phyloP scores from a whole-genome alignment of 2,797 vertebrate genomes.

The Eulemur rubriventer region DNA sequence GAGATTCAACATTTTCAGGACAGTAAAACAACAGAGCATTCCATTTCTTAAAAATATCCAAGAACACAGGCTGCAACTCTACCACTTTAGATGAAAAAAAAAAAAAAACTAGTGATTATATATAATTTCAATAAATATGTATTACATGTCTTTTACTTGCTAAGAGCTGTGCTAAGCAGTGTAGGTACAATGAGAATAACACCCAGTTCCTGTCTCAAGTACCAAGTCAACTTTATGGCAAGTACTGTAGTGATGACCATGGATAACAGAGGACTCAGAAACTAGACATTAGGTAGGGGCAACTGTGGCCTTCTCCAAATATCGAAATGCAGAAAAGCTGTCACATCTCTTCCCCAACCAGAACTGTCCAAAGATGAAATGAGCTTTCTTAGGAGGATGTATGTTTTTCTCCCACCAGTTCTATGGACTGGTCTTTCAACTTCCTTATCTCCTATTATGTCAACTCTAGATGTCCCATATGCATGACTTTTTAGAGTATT shows the following conservation, averaged over 20 bases:
- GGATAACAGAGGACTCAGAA: not conserved
- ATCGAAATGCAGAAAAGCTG: not conserved
- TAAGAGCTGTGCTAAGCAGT: not conserved
- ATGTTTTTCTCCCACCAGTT: not conserved
- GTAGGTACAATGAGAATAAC: not conserved
- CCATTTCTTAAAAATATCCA: not conserved
- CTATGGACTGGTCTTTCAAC: not conserved
- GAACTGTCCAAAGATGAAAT: not conserved
- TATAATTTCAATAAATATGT: not conserved
- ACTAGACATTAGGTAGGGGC: too few relatives aligned
- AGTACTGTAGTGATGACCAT: rapidly evolving
- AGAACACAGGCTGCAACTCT: not conserved
- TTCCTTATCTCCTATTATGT: not conserved
- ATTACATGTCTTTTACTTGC: not conserved
- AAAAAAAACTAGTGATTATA: not conserved
- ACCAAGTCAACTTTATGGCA: too few relatives aligned
- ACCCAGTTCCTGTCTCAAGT: too few relatives aligned
- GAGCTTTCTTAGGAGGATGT: not conserved
- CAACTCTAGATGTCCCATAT: not conserved
- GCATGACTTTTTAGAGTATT: not conserved
- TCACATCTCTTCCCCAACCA: not conserved
- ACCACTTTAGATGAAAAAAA: not conserved
- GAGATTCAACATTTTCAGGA: not conserved
- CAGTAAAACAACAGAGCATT: not conserved
- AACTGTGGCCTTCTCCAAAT: not conserved